Evolutionary conservation across 2,113 vertebrate species (phyloP), one percentile per base, ranked within the genome.

Genomic region (Hydrochoerus hydrochaeris): DNA sequence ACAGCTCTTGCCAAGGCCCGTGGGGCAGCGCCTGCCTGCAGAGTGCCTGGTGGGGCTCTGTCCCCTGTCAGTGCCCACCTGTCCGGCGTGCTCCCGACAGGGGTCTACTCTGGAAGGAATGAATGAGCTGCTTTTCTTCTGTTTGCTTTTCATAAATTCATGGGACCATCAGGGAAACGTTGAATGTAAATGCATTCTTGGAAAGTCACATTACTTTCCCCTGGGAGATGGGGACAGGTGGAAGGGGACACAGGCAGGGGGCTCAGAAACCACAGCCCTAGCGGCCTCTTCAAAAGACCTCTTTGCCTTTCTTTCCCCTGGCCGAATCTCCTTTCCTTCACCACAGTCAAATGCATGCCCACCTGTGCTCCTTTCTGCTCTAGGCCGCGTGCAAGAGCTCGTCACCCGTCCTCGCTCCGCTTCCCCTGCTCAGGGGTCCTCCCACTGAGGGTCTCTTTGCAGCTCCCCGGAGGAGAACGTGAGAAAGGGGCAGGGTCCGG

Each of bases 141-240:
- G n/a, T 28, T 80, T 77, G 44, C 49, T 97, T 92, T 87, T 62
- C 46, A 80, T 57, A 86, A 30, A 62, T 58, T 84, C 22, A 77
- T 88, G 10, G 58, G 32, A 69, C 67, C 30, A 54, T 49, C 78
- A 89, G 35, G 35, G 41, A 52, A 28, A 1, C 8, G 2, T 49
- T 89, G 57, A 78, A 83, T 65, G 38, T 54, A 88, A 85, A 94
- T n/a, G 14, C 12, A 20, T 67, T 95, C 71, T 77, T 67, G 12
- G 57, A 90, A 62, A 77, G 10, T 65, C 81, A 41, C 71, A 26
- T 13, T 81, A 57, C 62, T 81, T 94, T 75, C 22, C 49, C 6
- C 46, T 81, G 49, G 35, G 65, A 44, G 35, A 90, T 5, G 5
- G 49, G 80, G 46, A 49, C 16, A 41, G 3, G 35, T 17, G 28